A percentile compares a stretch with the other conserved stretches of the same genome.
Evolutionary conservation across 2,888 invertebrate species (phyloP).

Genomic region (Pterobdella sp.): DNA sequence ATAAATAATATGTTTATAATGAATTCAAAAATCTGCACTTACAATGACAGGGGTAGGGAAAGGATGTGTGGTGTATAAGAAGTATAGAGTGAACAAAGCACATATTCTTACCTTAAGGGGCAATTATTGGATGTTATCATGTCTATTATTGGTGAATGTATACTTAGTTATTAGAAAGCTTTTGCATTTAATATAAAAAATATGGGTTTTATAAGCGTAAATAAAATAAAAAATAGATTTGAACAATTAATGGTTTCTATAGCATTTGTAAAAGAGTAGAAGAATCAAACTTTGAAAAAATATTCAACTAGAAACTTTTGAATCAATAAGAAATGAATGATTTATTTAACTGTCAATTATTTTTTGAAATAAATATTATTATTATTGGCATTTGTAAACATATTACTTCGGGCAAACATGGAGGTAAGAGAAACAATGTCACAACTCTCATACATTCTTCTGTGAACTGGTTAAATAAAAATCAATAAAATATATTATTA

Average conservation of each 20-base stretch:
- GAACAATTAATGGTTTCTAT: too few species aligned
- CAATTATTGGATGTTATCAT: background rate
- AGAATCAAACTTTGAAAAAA: too few species aligned
- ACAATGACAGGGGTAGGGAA: constrained; percentile 5
- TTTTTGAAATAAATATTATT: background rate
- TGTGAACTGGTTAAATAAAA: constrained; percentile 1
- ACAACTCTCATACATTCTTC: constrained; percentile 12
- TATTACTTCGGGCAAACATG: background rate
- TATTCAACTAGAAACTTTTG: too few species aligned
- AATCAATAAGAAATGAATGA: too few species aligned
- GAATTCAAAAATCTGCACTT: background rate
- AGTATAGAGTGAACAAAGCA: background rate
- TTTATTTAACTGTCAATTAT: background rate
- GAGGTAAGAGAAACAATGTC: background rate
- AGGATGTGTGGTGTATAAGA: background rate
- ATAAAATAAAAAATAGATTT: too few species aligned
- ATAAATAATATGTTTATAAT: background rate
- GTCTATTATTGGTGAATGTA: too few species aligned
- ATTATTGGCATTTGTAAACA: background rate
- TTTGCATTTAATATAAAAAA: too few species aligned
- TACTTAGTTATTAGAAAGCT: too few species aligned
- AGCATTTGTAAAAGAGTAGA: too few species aligned
- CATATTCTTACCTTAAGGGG: background rate
- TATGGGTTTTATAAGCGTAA: too few species aligned
- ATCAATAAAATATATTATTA: background rate